These are phyloP conservation scores for Lepidotrigona ventralis DNA, from an alignment of 1,140 invertebrate species.

Conservation along the genomic window DNA sequence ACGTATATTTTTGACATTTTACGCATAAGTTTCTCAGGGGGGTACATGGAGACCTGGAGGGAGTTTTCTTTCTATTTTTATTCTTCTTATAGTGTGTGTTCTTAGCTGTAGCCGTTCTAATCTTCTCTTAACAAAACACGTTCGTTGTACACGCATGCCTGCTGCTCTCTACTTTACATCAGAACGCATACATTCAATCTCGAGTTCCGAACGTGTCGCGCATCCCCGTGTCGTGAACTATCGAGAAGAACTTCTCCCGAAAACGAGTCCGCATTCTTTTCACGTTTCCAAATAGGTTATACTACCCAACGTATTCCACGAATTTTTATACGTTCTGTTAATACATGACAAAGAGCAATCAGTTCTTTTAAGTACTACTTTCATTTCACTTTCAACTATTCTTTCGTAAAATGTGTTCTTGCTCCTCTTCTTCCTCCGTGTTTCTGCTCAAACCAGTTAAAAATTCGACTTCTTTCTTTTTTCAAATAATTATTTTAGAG, in stretches of 20 bases:
- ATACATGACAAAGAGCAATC: background rate
- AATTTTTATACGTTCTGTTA: background rate
- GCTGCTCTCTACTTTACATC: conserved; percentile 63
- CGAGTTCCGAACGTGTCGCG: conserved; percentile 20
- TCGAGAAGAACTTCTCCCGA: conserved; percentile 12
- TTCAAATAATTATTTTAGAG: too few species aligned
- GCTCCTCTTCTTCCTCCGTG: background rate
- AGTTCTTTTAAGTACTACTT: background rate
- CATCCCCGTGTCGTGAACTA: conserved; percentile 34
- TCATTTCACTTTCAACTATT: background rate
- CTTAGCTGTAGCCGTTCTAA: conserved; percentile 66
- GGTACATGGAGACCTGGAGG: background rate
- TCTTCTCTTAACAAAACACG: conserved; percentile 60
- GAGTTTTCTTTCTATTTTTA: conserved; percentile 44
- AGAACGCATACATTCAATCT: conserved; percentile 43
- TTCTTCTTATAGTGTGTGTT: conserved; percentile 63
- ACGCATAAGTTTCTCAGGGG: background rate
- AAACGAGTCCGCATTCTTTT: conserved; percentile 17
- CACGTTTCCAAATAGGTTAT: conserved; percentile 13
- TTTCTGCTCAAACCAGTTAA: too few species aligned
- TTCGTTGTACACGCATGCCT: conserved; percentile 72
- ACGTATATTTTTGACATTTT: conserved; percentile 7
- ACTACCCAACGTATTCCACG: background rate
- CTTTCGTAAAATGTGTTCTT: background rate
- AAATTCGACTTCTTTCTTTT: too few species aligned